A percentile compares a stretch with the other conserved stretches of the same genome.
phyloP scores from a whole-genome alignment of 2,797 vertebrate species.

The Intellagama lesueurii region DNA sequence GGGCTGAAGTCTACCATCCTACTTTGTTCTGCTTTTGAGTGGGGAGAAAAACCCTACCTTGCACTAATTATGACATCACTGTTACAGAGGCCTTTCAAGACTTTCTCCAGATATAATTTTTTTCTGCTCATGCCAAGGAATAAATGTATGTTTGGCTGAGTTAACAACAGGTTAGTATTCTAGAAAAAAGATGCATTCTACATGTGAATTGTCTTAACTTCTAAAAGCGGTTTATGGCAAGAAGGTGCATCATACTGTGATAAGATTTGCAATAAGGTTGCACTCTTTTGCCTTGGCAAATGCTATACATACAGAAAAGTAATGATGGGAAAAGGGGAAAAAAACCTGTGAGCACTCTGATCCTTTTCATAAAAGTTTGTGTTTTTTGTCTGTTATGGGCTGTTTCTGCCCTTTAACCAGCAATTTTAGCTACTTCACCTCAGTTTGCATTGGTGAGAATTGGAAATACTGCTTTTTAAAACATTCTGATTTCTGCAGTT shows the following conservation, averaged over 20 bases:
- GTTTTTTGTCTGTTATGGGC: not conserved
- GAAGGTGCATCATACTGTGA: not conserved
- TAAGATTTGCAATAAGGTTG: conserved; percentile 26
- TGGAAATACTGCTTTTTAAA: not conserved
- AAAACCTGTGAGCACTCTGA: not conserved
- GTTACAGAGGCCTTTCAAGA: conserved; percentile 57
- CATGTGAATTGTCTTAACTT: conserved; percentile 35
- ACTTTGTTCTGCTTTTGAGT: conserved; percentile 56
- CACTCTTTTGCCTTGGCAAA: conserved; percentile 27
- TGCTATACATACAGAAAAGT: not conserved
- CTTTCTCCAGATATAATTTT: conserved; percentile 49
- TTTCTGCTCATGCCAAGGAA: conserved; percentile 42
- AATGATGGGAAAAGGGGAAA: not conserved
- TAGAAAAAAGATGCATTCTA: not conserved
- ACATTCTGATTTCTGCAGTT: not conserved
- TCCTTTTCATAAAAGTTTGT: conserved; percentile 14
- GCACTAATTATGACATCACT: conserved; percentile 67
- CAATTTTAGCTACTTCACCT: not conserved
- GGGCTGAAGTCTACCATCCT: conserved; percentile 56
- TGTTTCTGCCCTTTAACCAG: not conserved
- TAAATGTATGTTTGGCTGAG: conserved; percentile 38
- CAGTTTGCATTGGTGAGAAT: not conserved
- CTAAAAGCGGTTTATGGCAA: not conserved
- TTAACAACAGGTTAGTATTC: conserved; percentile 46
- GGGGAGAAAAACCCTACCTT: conserved; percentile 46